Evolutionary conservation across 1,140 invertebrate genomes (phyloP).

Genomic region (Diprion similis): DNA sequence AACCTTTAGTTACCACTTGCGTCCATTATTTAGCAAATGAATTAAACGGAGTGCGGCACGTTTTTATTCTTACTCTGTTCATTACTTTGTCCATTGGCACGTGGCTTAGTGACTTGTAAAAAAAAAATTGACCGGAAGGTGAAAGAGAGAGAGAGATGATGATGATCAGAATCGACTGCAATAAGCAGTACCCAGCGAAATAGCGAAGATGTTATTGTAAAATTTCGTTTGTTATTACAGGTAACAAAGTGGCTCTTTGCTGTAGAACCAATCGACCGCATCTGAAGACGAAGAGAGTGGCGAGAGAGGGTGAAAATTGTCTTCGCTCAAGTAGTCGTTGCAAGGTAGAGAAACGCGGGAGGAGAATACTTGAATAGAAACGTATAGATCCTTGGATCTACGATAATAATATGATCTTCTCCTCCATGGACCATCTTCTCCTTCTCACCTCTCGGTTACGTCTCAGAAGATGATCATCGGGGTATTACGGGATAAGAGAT

Average conservation of each 20-base stretch:
- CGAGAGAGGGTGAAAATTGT: too few species aligned
- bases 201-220: not conserved
- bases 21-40: not conserved
- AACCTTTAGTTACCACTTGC: not conserved
- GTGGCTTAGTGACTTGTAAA: not conserved
- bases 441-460: not conserved
- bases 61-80: not conserved
- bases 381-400: too few species aligned
- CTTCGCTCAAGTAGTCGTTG: too few species aligned
- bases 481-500: not conserved
- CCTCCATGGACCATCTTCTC: not conserved
- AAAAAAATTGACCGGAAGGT: not conserved
- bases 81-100: not conserved
- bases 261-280: not conserved
- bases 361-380: too few species aligned
- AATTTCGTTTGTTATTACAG: slow-evolving; percentile 6
- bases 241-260: not conserved
- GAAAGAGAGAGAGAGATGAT: not conserved
- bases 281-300: too few species aligned
- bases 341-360: too few species aligned
- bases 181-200: not conserved
- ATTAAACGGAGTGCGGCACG: not conserved
- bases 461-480: not conserved
- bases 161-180: not conserved
- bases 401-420: too few species aligned